Percentiles rank a stretch among this genome's conserved stretches.
phyloP scores from a whole-genome alignment of 2,797 vertebrate genomes.

The Huso huso region DNA sequence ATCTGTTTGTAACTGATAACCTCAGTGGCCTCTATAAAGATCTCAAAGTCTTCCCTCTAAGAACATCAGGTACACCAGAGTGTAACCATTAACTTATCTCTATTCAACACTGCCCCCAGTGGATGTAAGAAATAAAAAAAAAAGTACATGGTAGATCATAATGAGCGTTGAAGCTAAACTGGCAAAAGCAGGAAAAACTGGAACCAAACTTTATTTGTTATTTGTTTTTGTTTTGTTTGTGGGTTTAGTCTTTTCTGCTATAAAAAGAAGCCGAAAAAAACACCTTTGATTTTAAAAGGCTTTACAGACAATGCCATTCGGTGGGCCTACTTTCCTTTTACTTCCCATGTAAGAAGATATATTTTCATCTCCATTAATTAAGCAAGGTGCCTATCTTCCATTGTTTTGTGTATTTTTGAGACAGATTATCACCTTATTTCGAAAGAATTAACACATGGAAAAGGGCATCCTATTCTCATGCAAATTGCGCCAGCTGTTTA shows the following conservation, averaged over 20 bases:
- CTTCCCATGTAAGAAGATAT: constrained; percentile 21
- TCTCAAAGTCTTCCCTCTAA: too few species aligned
- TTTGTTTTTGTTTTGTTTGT: constrained; percentile 11
- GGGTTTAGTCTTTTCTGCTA: background rate
- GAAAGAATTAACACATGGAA: constrained; percentile 59
- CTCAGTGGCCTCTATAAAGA: too few species aligned
- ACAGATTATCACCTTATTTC: constrained; percentile 61
- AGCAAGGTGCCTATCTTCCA: constrained; percentile 37
- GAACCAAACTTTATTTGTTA: constrained; percentile 10
- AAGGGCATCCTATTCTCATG: constrained; percentile 64
- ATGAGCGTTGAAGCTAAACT: background rate
- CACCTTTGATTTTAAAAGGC: constrained; percentile 9
- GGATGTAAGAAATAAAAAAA: background rate
- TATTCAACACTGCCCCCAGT: background rate
- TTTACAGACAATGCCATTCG: constrained; percentile 9
- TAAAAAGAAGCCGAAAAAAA: background rate
- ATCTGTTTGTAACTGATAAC: too few species aligned
- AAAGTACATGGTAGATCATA: background rate
- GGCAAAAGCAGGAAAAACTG: background rate
- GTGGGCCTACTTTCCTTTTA: constrained; percentile 11
- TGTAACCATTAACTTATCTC: too few species aligned
- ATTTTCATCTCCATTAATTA: constrained; percentile 29
- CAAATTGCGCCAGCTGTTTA: constrained; percentile 68
- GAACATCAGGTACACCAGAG: too few species aligned
- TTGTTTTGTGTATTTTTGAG: constrained; percentile 54